A percentile compares a stretch with the other conserved stretches of the same genome.
phyloP scores from a whole-genome alignment of 1,140 invertebrate genomes.

The Sitophilus oryzae region DNA sequence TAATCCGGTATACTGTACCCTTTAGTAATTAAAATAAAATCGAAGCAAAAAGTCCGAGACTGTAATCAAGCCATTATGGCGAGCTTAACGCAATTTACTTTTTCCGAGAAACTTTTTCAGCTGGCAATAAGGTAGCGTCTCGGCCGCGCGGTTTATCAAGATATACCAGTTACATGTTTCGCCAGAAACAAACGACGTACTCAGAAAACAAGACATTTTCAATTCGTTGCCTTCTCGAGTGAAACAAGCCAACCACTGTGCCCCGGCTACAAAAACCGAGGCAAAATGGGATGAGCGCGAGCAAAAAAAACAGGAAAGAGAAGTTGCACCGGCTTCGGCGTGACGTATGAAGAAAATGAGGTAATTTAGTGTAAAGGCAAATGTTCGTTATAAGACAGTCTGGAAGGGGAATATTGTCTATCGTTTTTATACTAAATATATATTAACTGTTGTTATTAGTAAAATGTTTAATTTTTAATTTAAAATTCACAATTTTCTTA shows the following conservation, averaged over 20 bases:
- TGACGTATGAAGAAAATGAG: not conserved
- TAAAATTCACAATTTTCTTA: too few relatives aligned
- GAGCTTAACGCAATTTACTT: too few relatives aligned
- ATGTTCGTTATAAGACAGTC: too few relatives aligned
- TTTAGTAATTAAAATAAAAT: too few relatives aligned
- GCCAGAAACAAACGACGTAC: slow-evolving; percentile 18
- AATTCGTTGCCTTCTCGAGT: slow-evolving; percentile 26
- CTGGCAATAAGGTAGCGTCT: slow-evolving; percentile 17
- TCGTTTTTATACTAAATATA: too few relatives aligned
- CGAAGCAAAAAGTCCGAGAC: too few relatives aligned
- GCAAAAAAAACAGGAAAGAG: not conserved
- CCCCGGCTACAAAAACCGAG: not conserved
- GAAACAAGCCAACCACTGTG: slow-evolving; percentile 26
- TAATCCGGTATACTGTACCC: too few relatives aligned
- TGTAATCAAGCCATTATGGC: too few relatives aligned
- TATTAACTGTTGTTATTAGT: too few relatives aligned
- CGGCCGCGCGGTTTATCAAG: slow-evolving; percentile 12
- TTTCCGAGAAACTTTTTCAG: slow-evolving; percentile 4
- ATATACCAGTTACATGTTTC: slow-evolving; percentile 21
- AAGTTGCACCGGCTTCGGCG: not conserved
- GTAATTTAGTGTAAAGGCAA: not conserved
- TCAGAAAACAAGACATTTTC: slow-evolving; percentile 26
- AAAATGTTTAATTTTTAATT: too few relatives aligned
- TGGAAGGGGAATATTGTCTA: too few relatives aligned
- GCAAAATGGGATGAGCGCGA: not conserved